phyloP scores from a whole-genome alignment of 1,140 invertebrate species.

The Uloborus diversus region DNA sequence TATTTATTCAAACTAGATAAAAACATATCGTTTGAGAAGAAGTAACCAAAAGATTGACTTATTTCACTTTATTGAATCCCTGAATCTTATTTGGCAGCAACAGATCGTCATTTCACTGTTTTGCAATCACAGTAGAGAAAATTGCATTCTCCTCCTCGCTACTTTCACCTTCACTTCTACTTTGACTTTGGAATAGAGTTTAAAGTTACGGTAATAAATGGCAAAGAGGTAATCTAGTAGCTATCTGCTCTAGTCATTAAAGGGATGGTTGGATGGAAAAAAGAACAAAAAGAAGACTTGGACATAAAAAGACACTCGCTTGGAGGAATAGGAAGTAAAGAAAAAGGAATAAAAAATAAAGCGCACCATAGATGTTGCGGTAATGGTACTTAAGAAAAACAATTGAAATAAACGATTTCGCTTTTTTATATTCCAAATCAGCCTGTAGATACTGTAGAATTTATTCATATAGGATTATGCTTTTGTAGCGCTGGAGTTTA shows the following conservation, averaged over 20 bases:
- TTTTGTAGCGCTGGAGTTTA: too few species aligned
- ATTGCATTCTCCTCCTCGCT: conserved; percentile 6
- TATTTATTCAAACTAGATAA: too few species aligned
- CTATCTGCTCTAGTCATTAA: conserved; percentile 51
- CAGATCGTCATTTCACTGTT: background rate
- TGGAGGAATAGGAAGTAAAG: background rate
- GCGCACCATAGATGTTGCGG: conserved; percentile 4
- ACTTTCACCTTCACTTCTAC: conserved; percentile 3
- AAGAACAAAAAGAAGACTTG: background rate
- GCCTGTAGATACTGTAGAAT: too few species aligned
- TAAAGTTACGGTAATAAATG: conserved; percentile 53
- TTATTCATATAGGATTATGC: too few species aligned
- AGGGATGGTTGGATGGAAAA: background rate
- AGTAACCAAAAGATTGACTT: too few species aligned
- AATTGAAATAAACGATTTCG: conserved; percentile 38
- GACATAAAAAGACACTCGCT: conserved; percentile 27
- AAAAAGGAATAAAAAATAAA: background rate
- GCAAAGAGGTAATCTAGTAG: conserved; percentile 44
- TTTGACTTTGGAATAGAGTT: conserved; percentile 35
- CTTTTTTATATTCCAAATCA: too few species aligned
- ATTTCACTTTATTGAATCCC: too few species aligned
- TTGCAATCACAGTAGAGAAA: conserved; percentile 32
- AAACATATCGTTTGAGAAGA: too few species aligned
- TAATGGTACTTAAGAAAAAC: conserved; percentile 42
- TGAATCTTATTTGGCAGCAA: background rate